These are phyloP conservation scores for Mya arenaria DNA, from an alignment of 1,140 invertebrate genomes.

Conservation along the genomic window DNA sequence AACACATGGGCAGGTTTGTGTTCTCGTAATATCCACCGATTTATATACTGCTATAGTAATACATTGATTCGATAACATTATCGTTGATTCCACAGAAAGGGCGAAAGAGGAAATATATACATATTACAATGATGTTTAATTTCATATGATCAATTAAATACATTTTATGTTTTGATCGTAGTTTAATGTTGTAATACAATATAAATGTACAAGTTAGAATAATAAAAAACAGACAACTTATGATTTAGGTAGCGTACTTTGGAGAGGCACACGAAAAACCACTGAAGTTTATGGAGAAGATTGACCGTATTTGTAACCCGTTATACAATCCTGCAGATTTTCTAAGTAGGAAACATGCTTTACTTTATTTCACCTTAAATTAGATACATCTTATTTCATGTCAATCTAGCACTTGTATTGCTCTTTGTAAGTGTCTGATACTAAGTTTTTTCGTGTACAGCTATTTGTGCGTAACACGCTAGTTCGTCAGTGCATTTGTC, in stretches of 20 bases:
- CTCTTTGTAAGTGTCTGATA: no score
- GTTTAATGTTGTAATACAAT: not conserved
- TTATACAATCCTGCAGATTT: slow-evolving; percentile 95
- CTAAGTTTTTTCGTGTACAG: no score
- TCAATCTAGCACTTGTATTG: no score
- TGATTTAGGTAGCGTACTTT: slow-evolving; percentile 87
- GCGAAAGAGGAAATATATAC: not conserved
- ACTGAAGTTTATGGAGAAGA: slow-evolving; percentile 88
- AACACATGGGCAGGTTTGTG: slow-evolving; percentile 25
- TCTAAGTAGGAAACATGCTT: slow-evolving; percentile 92
- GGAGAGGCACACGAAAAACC: slow-evolving; percentile 87
- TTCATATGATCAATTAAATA: not conserved
- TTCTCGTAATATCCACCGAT: not conserved
- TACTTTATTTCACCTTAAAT: no score
- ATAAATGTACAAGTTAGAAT: not conserved
- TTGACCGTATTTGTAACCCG: slow-evolving; percentile 88
- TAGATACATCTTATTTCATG: no score
- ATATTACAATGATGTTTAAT: not conserved
- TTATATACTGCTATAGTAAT: not conserved
- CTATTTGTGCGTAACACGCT: no score
- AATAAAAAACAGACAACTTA: not conserved
- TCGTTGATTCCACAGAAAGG: not conserved
- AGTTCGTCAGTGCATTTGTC: no score
- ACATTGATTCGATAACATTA: not conserved
- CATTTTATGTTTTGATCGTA: not conserved